Conservation (phyloP, 2,888 invertebrate species). For the Pandemis corylana region DNA sequence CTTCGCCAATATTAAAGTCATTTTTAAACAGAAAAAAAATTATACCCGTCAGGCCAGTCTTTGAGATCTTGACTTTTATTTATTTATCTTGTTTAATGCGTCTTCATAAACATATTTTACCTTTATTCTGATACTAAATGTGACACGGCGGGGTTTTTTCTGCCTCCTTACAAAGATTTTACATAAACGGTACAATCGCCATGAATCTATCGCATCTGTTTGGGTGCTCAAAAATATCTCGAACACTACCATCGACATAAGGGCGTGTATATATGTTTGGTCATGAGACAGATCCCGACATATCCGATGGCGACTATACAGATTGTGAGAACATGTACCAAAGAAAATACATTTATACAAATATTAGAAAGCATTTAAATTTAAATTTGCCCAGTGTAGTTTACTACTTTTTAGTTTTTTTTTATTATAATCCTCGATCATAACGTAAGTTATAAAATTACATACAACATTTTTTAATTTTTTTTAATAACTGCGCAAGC, state of each 20-base stretch:
- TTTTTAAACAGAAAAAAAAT: neutral
- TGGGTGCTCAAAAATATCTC: too few relatives aligned
- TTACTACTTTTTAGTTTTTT: conserved; percentile 10
- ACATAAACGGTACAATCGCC: neutral
- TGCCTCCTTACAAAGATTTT: neutral
- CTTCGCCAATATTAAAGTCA: neutral
- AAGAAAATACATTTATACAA: neutral
- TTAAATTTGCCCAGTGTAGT: conserved; percentile 16
- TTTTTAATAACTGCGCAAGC: neutral
- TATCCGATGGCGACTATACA: neutral
- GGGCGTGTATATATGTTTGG: too few relatives aligned
- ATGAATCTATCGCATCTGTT: too few relatives aligned
- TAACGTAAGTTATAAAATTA: neutral
- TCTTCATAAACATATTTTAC: too few relatives aligned
- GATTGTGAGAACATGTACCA: neutral
- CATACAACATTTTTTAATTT: neutral
- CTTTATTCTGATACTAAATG: neutral
- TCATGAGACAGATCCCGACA: too few relatives aligned
- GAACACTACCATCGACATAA: too few relatives aligned
- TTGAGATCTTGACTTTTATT: too few relatives aligned
- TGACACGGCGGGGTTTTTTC: neutral
- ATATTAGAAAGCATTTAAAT: neutral
- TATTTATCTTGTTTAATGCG: too few relatives aligned
- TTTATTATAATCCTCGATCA: neutral
- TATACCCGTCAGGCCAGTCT: neutral